Evolutionary conservation across 64 coral and sea anemone genomes (phyloP), one percentile per base, ranked within the genome.

Genomic region (Porites australiensis): DNA sequence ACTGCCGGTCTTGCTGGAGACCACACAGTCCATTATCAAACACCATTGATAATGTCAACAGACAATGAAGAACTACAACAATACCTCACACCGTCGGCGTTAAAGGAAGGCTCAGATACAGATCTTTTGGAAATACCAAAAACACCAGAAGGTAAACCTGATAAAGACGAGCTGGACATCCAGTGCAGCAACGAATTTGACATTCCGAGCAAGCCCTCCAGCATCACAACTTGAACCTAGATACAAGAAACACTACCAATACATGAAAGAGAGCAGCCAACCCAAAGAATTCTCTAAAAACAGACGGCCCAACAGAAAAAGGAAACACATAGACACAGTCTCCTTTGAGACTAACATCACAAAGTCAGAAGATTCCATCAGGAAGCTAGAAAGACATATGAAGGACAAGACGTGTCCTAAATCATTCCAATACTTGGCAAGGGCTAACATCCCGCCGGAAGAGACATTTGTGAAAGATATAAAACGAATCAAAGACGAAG

Each of bases 1-100:
- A 68, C 65, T n/a, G 19, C 65, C 19, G 65, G 65, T 68, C 65
- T 68, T 68, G 65, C 65, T 68, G 65, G 65, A 68, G 65, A 68
- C 65, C 65, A n/a, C 16, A 68, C 65, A 68, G 16, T 21, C 4
- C 19, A n/a, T 68, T 20, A 20, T 20, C 4, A 68, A 68, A n/a
- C 65, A 68, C 65, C 16, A 6, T 68, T 68, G 4, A 68, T 68
- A 68, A 21, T 68, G 19, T 68, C 65, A 68, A n/a, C 16, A 21
- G 20, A 68, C 19, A 68, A 68, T 20, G 22, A 68, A 16, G 4
- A 20, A 16, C 65, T n/a, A 68, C 65, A 68, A 21, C 1, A 68
- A 5, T 68, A 68, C 20, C 65, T 68, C 65, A 21, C 65, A n/a
- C 65, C 9, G 20, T 68, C 19, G 1, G 65, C 16, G 16, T 6